Conservation (phyloP, 2,113 vertebrate species). For the Octodon degus region DNA sequence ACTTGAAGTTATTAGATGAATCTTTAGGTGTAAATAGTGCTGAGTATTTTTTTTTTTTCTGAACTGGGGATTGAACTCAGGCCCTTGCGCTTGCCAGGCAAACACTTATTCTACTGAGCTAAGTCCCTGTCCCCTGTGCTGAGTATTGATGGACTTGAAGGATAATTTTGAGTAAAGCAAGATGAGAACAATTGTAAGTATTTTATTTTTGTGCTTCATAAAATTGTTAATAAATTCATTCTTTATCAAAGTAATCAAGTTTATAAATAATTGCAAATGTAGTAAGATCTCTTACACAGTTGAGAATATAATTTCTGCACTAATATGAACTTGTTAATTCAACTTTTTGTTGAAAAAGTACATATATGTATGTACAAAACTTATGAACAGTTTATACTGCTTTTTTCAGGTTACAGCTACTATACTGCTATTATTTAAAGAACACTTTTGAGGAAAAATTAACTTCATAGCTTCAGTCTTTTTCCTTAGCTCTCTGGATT, state of each 20-base stretch:
- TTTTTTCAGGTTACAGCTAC: not conserved
- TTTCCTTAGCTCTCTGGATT: not conserved
- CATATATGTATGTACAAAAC: not conserved
- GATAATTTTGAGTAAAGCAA: not conserved
- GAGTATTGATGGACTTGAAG: not conserved
- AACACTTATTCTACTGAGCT: too few species aligned
- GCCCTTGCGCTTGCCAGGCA: too few species aligned
- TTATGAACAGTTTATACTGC: not conserved
- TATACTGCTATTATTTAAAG: not conserved
- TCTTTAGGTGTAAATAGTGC: not conserved
- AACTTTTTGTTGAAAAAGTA: not conserved
- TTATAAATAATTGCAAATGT: not conserved
- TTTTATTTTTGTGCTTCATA: not conserved
- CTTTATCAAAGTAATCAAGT: not conserved
- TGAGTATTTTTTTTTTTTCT: not conserved
- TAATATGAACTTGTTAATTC: not conserved
- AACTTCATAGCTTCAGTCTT: not conserved
- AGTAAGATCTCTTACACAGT: not conserved
- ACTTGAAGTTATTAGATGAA: not conserved
- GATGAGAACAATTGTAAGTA: not conserved
- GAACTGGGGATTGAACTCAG: too few species aligned
- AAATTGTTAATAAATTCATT: not conserved
- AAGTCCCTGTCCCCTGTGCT: not conserved
- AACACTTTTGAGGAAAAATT: not conserved
- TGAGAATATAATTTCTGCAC: not conserved